These are phyloP conservation scores for Brachyrhaphis roseni DNA, from an alignment of 2,797 vertebrate species.

Conservation along the genomic window DNA sequence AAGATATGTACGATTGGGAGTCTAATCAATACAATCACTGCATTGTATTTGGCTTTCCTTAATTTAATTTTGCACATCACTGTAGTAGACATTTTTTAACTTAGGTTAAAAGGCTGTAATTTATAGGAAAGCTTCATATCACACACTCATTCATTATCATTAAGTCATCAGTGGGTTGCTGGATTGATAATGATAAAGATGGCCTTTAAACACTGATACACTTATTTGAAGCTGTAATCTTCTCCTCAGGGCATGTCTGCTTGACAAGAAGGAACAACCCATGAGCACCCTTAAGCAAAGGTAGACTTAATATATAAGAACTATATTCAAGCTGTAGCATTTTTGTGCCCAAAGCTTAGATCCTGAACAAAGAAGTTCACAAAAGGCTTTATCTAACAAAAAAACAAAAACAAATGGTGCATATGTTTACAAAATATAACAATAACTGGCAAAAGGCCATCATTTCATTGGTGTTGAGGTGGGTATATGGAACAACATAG, in stretches of 20 bases:
- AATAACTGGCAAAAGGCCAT: not conserved
- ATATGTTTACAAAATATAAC: too few relatives aligned
- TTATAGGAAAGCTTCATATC: not conserved
- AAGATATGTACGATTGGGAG: slow-evolving; percentile 21
- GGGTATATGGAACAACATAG: not conserved
- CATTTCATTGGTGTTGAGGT: too few relatives aligned
- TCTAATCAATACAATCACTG: slow-evolving; percentile 30
- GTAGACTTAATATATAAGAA: not conserved
- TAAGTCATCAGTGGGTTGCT: not conserved
- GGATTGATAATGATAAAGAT: not conserved
- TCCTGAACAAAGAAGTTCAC: not conserved
- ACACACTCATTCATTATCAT: not conserved
- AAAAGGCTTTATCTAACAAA: not conserved
- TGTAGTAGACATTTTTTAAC: not conserved
- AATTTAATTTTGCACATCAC: not conserved
- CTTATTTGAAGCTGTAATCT: slow-evolving; percentile 1
- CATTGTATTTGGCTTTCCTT: not conserved
- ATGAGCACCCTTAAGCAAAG: not conserved
- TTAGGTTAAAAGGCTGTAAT: not conserved
- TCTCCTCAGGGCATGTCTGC: not conserved
- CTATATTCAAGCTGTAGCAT: not conserved
- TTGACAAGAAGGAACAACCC: not conserved
- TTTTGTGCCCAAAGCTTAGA: not conserved
- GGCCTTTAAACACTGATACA: not conserved
- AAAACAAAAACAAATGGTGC: not conserved